These are phyloP conservation scores for Pseudocheirus occidentalis DNA, from an alignment of 2,797 vertebrate species.

Conservation along the genomic window DNA sequence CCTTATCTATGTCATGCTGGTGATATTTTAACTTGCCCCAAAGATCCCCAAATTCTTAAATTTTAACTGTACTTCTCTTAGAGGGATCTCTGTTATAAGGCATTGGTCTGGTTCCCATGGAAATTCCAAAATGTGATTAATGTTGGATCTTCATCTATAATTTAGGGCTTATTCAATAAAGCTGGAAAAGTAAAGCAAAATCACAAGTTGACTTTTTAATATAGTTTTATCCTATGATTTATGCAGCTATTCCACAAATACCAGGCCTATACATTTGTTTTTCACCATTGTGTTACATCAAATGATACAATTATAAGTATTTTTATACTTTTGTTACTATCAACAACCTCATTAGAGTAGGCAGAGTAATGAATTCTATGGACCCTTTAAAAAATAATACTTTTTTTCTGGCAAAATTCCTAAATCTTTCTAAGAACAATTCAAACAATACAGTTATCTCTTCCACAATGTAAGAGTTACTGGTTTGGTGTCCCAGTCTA, in stretches of 20 bases:
- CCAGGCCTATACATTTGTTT: neutral
- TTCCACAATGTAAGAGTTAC: neutral
- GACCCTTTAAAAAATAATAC: neutral
- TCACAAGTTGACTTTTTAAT: neutral
- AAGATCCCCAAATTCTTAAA: neutral
- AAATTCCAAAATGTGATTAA: neutral
- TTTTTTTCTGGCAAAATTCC: neutral
- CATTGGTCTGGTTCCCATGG: neutral
- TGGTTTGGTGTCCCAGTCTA: neutral
- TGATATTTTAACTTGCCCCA: neutral
- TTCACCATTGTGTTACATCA: neutral
- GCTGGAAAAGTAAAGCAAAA: neutral
- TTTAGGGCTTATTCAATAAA: neutral
- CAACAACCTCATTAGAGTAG: neutral
- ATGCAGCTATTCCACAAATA: neutral
- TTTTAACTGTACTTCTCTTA: neutral
- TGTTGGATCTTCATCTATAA: neutral
- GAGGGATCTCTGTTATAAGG: neutral
- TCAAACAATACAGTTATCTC: neutral
- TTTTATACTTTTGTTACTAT: neutral
- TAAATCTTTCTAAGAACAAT: neutral
- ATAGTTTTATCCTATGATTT: neutral
- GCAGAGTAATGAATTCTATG: neutral
- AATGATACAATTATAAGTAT: neutral
- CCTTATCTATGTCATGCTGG: neutral